A percentile compares a stretch with the other conserved stretches of the same genome.
Evolutionary conservation across 1,140 invertebrate species (phyloP).

Genomic region (Oedothorax gibbosus): DNA sequence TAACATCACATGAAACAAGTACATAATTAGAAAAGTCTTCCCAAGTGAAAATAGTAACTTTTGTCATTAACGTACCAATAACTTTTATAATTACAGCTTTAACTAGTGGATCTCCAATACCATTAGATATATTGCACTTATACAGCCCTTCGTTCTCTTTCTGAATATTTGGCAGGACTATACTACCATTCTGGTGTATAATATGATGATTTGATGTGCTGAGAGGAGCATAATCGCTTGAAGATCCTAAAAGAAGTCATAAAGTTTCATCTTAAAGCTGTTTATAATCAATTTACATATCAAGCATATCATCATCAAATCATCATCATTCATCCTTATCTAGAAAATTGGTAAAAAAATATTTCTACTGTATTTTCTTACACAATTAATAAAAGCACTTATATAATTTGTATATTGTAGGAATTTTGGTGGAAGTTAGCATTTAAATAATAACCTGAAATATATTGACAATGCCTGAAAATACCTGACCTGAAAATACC

Average conservation of each 20-base stretch:
- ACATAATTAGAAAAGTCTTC: not conserved
- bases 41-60: not conserved
- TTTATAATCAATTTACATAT: too few relatives aligned
- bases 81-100: constrained; percentile 31
- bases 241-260: not conserved
- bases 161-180: constrained; percentile 18
- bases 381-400: too few relatives aligned
- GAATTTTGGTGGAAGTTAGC: too few relatives aligned
- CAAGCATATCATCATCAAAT: too few relatives aligned
- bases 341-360: too few relatives aligned
- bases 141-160: constrained; percentile 32
- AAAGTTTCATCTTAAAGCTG: too few relatives aligned
- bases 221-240: not conserved
- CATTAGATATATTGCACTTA: constrained; percentile 40
- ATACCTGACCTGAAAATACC: too few relatives aligned
- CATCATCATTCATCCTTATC: too few relatives aligned
- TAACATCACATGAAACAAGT: not conserved
- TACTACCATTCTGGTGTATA: constrained; percentile 28
- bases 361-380: too few relatives aligned
- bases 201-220: not conserved
- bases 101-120: constrained; percentile 18
- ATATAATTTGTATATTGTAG: too few relatives aligned
- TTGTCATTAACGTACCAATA: constrained; percentile 40
- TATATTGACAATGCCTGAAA: too few relatives aligned
- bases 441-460: too few relatives aligned